phyloP scores from a whole-genome alignment of 1,140 invertebrate genomes.

The Phocides pigmalion region DNA sequence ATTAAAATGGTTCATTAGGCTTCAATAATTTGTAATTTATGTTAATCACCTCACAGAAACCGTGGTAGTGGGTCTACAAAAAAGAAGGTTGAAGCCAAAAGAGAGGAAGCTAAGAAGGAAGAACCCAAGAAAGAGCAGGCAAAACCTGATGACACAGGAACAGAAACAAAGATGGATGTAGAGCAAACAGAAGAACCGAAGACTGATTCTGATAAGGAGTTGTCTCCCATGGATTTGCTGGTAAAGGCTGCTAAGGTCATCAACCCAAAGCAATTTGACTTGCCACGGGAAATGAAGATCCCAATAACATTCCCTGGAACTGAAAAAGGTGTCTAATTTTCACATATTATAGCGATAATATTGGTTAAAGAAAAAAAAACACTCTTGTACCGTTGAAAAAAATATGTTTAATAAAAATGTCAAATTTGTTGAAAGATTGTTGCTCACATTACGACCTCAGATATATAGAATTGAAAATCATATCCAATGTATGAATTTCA shows the following conservation, averaged over 20 bases:
- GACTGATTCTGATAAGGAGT: slow-evolving; percentile 72
- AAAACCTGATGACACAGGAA: not conserved
- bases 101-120: slow-evolving; percentile 9
- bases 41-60: not conserved
- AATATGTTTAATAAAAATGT: not conserved
- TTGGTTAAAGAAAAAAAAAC: not conserved
- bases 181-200: slow-evolving; percentile 20
- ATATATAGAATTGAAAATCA: not conserved
- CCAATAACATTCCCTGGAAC: slow-evolving; percentile 92
- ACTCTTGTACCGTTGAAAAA: not conserved
- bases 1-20: no score
- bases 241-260: slow-evolving; percentile 91
- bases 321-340: slow-evolving; percentile 85
- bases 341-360: not conserved
- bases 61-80: slow-evolving; percentile 27
- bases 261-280: slow-evolving; percentile 95
- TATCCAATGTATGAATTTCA: not conserved
- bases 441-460: not conserved
- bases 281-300: slow-evolving; percentile 91
- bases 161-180: slow-evolving; percentile 49
- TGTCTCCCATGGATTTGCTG: slow-evolving; percentile 88
- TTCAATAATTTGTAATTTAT: no score
- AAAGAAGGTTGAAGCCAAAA: slow-evolving; percentile 60
- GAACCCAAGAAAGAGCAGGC: slow-evolving; percentile 40
- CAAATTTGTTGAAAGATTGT: not conserved